Base-by-base conservation (phyloP, 2,797 vertebrate species). In the Momotus momota region DNA sequence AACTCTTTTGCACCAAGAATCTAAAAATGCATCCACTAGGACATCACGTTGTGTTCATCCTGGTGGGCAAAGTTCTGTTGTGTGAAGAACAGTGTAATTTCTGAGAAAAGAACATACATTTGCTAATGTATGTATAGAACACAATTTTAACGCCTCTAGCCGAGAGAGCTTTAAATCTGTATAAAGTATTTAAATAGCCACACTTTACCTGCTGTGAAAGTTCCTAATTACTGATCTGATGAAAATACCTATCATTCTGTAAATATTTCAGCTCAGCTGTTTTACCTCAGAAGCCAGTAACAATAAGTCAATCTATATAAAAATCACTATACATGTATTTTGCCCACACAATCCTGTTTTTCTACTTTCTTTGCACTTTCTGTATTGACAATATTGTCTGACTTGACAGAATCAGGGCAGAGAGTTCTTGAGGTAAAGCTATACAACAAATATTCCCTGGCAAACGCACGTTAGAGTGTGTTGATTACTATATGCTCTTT, bases 321-420 rank as follows among this genome's bases (percentile, higher is more conserved):
- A 94, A 93, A 64, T 52, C 62, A 70, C 21, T 54, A 7, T 41
- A 29, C 7, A 3, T 86, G 18, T 40, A 55, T 81, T 96, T 93
- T 91, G 14, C 40, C 29, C 54, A 43, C 57, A 66, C 64, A 88
- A 86, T 65, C 20, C 23, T 55, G 10, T 26, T 84, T 94, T 78
- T 64, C 16, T 73, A 81, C 26, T 70, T 77, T 86, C 58, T 86
- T 77, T 74, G 31, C 16, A 46, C 13, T 86, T 81, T 51, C 46
- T 72, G 14, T 80, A 90, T 66, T 90, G 38, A 7, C 41, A 64
- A 8, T 46, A 61, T 78, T 74, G 14, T 61, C 78, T 92, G 43
- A 74, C 21, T 91, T 85, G 91, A 74, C 69, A 85, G 86, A 94
- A 95, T 54, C 38, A 86, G 67, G 64, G 10, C 51, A 94, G 41